Conservation (phyloP, 2,888 invertebrate species). For the Synergus gifuensis region DNA sequence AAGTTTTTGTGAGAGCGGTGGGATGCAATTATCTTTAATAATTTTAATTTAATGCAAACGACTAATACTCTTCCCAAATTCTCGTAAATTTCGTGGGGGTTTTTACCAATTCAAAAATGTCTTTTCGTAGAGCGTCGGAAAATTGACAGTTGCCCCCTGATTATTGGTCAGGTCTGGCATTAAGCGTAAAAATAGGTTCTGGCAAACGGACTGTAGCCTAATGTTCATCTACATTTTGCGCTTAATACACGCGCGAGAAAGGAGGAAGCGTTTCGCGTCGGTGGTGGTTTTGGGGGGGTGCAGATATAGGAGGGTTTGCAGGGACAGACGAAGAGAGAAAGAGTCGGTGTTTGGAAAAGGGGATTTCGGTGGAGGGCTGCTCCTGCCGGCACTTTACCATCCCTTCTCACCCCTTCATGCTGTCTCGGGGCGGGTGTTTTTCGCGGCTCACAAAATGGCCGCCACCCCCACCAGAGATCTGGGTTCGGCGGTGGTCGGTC, state of each 20-base stretch:
- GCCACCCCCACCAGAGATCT: conserved; percentile 70
- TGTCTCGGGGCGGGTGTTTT: conserved; percentile 76
- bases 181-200: conserved; percentile 22
- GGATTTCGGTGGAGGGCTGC: conserved; percentile 57
- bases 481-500: conserved; percentile 64
- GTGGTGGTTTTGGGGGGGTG: conserved; percentile 41
- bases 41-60: too few species aligned
- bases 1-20: too few species aligned
- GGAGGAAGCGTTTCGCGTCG: conserved; percentile 13
- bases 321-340: conserved; percentile 48
- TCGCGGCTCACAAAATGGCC: conserved; percentile 77
- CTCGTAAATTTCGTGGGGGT: background rate
- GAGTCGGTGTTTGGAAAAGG: conserved; percentile 59
- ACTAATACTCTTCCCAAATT: too few species aligned
- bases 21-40: too few species aligned
- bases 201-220: conserved; percentile 52
- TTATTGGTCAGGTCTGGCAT: conserved; percentile 29
- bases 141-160: background rate
- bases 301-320: conserved; percentile 47
- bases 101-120: background rate
- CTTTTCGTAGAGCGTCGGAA: background rate
- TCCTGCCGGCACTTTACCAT: conserved; percentile 59
- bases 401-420: conserved; percentile 62
- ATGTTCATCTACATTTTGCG: conserved; percentile 72
- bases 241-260: conserved; percentile 61